Evolutionary conservation across 2,888 invertebrate species (phyloP).

Genomic region (Liopterus haemorrhoidalis): DNA sequence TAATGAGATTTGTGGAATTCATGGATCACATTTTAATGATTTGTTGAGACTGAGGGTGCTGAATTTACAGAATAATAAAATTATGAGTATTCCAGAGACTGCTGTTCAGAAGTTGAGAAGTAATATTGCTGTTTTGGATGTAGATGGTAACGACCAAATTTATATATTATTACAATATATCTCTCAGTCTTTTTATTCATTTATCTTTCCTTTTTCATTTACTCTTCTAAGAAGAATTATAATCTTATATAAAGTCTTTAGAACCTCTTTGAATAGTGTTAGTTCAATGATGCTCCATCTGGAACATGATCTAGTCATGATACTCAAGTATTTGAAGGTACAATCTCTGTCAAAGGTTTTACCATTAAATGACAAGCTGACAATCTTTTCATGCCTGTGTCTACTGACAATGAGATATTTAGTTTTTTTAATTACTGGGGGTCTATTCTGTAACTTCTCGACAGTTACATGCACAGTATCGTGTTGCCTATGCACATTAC

Average conservation of each 20-base stretch:
- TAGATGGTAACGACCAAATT: conserved; percentile 82
- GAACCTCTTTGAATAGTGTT: background rate
- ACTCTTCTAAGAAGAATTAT: background rate
- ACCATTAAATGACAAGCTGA: no score
- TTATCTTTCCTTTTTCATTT: background rate
- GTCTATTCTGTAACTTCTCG: no score
- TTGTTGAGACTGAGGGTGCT: conserved; percentile 80
- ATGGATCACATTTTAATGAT: conserved; percentile 72
- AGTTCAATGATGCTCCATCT: background rate
- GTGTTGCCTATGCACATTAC: no score
- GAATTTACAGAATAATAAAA: conserved; percentile 69
- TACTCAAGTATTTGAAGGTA: no score
- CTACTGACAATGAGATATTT: no score
- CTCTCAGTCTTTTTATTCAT: background rate
- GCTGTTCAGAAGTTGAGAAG: conserved; percentile 70
- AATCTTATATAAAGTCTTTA: background rate
- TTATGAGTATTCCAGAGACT: conserved; percentile 66
- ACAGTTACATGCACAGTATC: no score
- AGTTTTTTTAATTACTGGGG: no score
- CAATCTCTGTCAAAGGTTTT: no score
- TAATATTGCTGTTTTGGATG: conserved; percentile 75
- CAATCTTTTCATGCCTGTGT: no score
- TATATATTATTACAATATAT: conserved; percentile 29
- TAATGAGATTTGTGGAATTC: conserved; percentile 74
- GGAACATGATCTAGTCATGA: background rate